phyloP scores from a whole-genome alignment of 2,113 vertebrate species.

The Tor tambroides region DNA sequence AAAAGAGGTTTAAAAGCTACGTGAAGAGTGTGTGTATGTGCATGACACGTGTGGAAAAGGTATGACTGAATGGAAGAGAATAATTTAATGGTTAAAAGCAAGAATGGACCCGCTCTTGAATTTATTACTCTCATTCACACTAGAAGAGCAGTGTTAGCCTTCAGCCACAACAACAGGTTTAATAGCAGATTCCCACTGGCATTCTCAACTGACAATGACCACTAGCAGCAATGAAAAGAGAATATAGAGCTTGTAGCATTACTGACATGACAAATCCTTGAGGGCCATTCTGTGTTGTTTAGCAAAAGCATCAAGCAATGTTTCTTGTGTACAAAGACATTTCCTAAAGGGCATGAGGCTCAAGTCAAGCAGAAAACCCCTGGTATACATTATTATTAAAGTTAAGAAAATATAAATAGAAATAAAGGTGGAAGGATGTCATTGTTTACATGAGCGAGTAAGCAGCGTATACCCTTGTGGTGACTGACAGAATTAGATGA shows the following conservation, averaged over 20 bases:
- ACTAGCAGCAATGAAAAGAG: background rate
- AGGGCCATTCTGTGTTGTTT: background rate
- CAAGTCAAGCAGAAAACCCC: background rate
- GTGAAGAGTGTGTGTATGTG: background rate
- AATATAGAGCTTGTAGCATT: background rate
- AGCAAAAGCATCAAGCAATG: background rate
- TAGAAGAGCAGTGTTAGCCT: background rate
- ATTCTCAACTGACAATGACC: background rate
- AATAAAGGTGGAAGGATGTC: background rate
- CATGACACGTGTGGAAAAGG: background rate
- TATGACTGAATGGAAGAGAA: slow-evolving; percentile 11
- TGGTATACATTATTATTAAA: background rate
- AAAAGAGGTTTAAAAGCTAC: background rate
- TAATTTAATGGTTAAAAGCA: background rate
- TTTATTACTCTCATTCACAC: slow-evolving; percentile 3
- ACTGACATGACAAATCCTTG: background rate
- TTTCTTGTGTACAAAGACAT: background rate
- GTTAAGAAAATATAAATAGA: background rate
- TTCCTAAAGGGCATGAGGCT: background rate
- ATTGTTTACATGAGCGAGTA: background rate
- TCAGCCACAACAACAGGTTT: slow-evolving; percentile 8
- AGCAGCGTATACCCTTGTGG: background rate
- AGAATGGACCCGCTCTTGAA: background rate
- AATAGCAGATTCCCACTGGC: background rate
- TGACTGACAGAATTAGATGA: background rate